Conservation (phyloP, 2,888 invertebrate genomes). For the Lasius fuliginosus region DNA sequence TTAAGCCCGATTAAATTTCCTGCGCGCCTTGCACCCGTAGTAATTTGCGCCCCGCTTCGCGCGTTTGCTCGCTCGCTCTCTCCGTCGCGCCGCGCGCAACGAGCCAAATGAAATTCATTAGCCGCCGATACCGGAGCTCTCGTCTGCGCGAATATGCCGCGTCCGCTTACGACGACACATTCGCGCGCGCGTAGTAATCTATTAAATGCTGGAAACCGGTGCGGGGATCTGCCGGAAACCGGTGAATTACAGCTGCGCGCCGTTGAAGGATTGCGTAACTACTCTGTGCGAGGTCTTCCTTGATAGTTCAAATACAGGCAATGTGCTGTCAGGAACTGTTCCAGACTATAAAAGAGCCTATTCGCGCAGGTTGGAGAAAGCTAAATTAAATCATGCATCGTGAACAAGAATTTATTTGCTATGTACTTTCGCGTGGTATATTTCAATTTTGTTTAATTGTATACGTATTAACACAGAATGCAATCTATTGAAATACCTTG, state of each 20-base stretch:
- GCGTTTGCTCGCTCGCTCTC: slow-evolving; percentile 28
- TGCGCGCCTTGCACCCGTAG: slow-evolving; percentile 72
- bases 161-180: slow-evolving; percentile 45
- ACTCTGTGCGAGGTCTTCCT: background rate
- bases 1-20: slow-evolving; percentile 77
- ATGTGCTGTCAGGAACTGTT: background rate
- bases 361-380: background rate
- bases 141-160: slow-evolving; percentile 48
- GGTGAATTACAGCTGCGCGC: slow-evolving; percentile 40
- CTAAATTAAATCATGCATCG: background rate
- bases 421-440: too few species aligned
- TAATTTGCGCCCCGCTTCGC: slow-evolving; percentile 73
- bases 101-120: slow-evolving; percentile 76
- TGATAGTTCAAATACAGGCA: background rate
- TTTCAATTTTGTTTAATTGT: background rate
- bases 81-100: slow-evolving; percentile 52
- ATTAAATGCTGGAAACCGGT: slow-evolving; percentile 52
- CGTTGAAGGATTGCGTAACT: slow-evolving; percentile 14
- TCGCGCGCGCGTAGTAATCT: slow-evolving; percentile 39
- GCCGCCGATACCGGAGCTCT: slow-evolving; percentile 60
- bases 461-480: background rate
- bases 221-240: background rate
- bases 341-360: slow-evolving; percentile 2
- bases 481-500: background rate
- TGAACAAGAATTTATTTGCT: background rate